Evolutionary conservation across 2,797 vertebrate genomes (phyloP).

Genomic region (Notoglanidium macrostoma): DNA sequence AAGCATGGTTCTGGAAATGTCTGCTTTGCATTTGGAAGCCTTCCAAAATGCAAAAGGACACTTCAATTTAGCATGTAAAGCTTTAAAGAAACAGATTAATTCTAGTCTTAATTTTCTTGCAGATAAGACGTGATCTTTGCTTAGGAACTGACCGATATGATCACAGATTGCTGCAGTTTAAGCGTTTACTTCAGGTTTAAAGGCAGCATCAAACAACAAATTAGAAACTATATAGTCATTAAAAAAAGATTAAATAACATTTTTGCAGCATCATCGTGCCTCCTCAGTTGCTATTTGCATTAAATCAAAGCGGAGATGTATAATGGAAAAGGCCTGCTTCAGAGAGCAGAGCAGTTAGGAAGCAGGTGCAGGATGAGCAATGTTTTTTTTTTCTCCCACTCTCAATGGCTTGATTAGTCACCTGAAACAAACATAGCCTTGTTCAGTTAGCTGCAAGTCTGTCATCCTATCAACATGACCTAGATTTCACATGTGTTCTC

Average conservation of each 20-base stretch:
- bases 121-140: neutral
- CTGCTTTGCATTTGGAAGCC: neutral
- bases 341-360: neutral
- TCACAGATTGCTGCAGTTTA: neutral
- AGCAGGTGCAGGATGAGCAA: conserved; percentile 34
- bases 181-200: neutral
- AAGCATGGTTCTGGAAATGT: conserved; percentile 9
- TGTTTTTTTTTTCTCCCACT: neutral
- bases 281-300: neutral
- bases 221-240: neutral
- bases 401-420: conserved; percentile 33
- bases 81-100: neutral
- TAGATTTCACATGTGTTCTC: neutral
- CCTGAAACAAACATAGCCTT: conserved; percentile 11
- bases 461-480: conserved; percentile 10
- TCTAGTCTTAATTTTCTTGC: neutral
- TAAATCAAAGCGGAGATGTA: neutral
- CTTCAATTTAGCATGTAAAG: neutral
- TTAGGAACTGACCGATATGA: neutral
- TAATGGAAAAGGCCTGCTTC: neutral
- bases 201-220: neutral
- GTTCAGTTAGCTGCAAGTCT: conserved; percentile 12
- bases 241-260: neutral
- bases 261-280: neutral
- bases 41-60: neutral